These are phyloP conservation scores for Mythimna pallens DNA, from an alignment of 2,888 invertebrate species.

Conservation along the genomic window DNA sequence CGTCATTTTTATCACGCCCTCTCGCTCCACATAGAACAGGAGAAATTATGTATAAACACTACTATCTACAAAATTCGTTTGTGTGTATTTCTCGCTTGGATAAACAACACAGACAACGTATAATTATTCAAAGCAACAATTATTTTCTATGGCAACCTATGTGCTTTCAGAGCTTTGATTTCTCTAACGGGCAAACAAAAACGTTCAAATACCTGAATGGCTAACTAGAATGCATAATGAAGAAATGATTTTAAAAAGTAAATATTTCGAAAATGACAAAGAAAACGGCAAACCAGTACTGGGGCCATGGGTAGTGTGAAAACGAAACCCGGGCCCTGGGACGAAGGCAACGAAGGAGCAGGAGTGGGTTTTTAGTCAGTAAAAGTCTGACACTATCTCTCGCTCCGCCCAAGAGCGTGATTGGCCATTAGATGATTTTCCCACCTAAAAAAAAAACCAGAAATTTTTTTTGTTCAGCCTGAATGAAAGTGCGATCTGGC, in stretches of 20 bases:
- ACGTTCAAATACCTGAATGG: neutral
- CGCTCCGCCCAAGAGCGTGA: too few relatives aligned
- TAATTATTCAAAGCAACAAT: slow-evolving; percentile 26
- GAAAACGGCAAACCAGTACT: neutral
- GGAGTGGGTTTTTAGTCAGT: too few relatives aligned
- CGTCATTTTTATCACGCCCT: too few relatives aligned
- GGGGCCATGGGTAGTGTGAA: too few relatives aligned
- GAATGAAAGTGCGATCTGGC: slow-evolving; percentile 34
- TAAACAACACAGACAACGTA: slow-evolving; percentile 1
- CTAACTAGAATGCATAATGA: neutral
- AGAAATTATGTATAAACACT: neutral
- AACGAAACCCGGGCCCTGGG: too few relatives aligned
- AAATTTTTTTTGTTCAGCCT: slow-evolving; percentile 25
- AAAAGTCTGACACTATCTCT: too few relatives aligned
- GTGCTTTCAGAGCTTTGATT: neutral
- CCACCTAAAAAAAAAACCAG: too few relatives aligned
- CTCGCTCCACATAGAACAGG: neutral
- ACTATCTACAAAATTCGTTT: slow-evolving; percentile 1
- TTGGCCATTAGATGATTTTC: too few relatives aligned
- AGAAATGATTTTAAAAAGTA: neutral
- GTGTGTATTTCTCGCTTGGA: slow-evolving; percentile 10
- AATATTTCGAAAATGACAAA: neutral
- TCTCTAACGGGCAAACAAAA: neutral
- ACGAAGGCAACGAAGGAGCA: too few relatives aligned
- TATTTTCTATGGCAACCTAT: slow-evolving; percentile 17